Base-by-base conservation (phyloP, 2,888 invertebrate species). In the Altica lythri region DNA sequence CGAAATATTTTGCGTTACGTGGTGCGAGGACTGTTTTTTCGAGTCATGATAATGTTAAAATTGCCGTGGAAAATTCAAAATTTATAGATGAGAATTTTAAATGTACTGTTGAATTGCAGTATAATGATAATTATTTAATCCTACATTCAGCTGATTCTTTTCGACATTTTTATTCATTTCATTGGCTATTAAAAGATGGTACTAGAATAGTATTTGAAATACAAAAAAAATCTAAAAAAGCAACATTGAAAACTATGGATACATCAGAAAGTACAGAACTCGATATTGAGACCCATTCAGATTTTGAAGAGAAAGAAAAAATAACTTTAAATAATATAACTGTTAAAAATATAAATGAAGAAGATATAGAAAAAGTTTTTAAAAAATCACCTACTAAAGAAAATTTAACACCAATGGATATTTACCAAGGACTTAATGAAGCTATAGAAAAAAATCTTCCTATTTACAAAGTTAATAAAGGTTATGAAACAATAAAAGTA, bases 1-100 rank as follows among this genome's bases (percentile, higher is more conserved):
- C 61, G 0, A 55, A 57, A 55, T 56, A 57, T 10, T 60, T 64
- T 17, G 59, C 58, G 48, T 14, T 69, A 12, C 61, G 53, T 4
- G 70, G 70, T n/a, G 55, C 59, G 10, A 61, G 56, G 4, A 69
- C 66, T 0, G 63, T 59, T n/a, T 71, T 72, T 48, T 48, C 54
- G 2, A 71, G 70, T 44, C 64, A 68, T 22, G 71, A 72, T 48
- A 60, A 57, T 13, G 65, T 71, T 13, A 65, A 63, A 53, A 44
- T 71, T 16, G 55, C 50, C 6, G 62, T 72, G 1, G 70, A 72
- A 34, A 68, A 66, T 19, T 59, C 65, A 9, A 56, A 61, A 46
- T 57, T 69, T 9, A 25, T 65, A 5, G 58, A 63, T 12, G 62
- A 64, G n/a, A 46, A 59, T 6, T 50, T 50, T 30, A 66, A 66